Evolutionary conservation across 2,113 vertebrate genomes (phyloP).

Genomic region (Coregonus clupeaformis): DNA sequence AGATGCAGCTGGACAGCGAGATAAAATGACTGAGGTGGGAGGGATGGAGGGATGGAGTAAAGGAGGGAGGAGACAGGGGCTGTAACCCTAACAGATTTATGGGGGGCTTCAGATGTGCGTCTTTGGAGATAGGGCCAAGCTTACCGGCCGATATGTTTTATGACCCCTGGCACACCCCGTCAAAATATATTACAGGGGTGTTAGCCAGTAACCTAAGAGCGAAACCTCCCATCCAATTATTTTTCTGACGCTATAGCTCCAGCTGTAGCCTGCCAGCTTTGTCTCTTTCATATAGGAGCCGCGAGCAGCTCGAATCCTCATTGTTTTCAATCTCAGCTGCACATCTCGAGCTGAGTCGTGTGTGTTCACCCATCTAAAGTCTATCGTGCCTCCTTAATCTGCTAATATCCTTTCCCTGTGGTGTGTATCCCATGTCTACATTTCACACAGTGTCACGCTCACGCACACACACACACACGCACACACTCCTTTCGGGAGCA

Average conservation of each 20-base stretch:
- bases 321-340: not conserved
- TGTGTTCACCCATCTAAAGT: not conserved
- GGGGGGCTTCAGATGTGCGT: slow-evolving; percentile 20
- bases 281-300: too few species aligned
- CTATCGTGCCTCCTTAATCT: too few species aligned
- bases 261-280: too few species aligned
- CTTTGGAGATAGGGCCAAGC: not conserved
- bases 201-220: slow-evolving; percentile 20
- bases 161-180: slow-evolving; percentile 24
- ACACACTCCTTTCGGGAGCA: slow-evolving; percentile 13
- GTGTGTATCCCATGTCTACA: not conserved
- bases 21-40: not conserved
- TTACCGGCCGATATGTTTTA: slow-evolving; percentile 40
- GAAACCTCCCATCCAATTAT: not conserved
- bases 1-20: not conserved
- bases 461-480: too few species aligned
- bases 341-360: not conserved
- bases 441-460: not conserved
- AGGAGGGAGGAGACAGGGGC: slow-evolving; percentile 29
- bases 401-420: too few species aligned
- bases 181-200: slow-evolving; percentile 28
- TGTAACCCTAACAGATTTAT: slow-evolving; percentile 48
- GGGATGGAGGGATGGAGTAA: slow-evolving; percentile 5
- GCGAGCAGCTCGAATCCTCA: not conserved
- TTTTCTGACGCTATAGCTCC: too few species aligned